A percentile compares a stretch with the other conserved stretches of the same genome.
Conservation (phyloP, 2,113 vertebrate species). For the Pseudorhombus dupliciocellatus region DNA sequence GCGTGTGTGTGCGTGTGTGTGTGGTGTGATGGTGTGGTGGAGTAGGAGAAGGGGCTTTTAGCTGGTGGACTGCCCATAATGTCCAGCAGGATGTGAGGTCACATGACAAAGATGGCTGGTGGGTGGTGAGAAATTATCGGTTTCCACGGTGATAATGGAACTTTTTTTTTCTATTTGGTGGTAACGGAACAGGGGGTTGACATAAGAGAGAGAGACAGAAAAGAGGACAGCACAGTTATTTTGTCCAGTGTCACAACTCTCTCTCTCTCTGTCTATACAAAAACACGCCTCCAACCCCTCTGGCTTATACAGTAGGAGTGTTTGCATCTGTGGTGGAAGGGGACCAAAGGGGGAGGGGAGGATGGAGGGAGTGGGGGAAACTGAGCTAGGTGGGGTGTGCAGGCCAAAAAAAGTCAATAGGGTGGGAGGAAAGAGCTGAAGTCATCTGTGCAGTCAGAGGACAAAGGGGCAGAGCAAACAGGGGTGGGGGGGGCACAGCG, state of each 20-base stretch:
- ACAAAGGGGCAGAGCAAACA: constrained; percentile 65
- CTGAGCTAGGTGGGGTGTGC: constrained; percentile 55
- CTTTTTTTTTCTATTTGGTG: constrained; percentile 45
- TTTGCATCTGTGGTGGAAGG: constrained; percentile 16
- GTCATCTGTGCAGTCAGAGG: constrained; percentile 67
- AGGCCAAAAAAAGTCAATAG: constrained; percentile 69
- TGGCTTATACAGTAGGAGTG: constrained; percentile 24
- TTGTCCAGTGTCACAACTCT: constrained; percentile 40
- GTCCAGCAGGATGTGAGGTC: constrained; percentile 77
- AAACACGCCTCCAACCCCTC: constrained; percentile 12
- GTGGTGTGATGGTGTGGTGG: constrained; percentile 51
- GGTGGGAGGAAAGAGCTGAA: constrained; percentile 70
- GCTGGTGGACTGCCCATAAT: constrained; percentile 70
- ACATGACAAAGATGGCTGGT: constrained; percentile 75
- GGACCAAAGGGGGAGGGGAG: constrained; percentile 46
- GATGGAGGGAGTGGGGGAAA: constrained; percentile 52
- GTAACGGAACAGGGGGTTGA: constrained; percentile 24
- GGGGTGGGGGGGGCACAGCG: constrained; percentile 28
- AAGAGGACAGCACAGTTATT: constrained; percentile 23
- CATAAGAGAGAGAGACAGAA: constrained; percentile 19
- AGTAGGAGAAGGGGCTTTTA: constrained; percentile 66
- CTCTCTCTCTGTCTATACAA: too few relatives aligned
- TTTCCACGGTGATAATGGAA: constrained; percentile 70
- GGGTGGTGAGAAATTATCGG: constrained; percentile 72
- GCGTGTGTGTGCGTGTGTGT: constrained; percentile 18